These are phyloP conservation scores for Eupithecia insigniata DNA, from an alignment of 2,888 invertebrate genomes.

Conservation along the genomic window DNA sequence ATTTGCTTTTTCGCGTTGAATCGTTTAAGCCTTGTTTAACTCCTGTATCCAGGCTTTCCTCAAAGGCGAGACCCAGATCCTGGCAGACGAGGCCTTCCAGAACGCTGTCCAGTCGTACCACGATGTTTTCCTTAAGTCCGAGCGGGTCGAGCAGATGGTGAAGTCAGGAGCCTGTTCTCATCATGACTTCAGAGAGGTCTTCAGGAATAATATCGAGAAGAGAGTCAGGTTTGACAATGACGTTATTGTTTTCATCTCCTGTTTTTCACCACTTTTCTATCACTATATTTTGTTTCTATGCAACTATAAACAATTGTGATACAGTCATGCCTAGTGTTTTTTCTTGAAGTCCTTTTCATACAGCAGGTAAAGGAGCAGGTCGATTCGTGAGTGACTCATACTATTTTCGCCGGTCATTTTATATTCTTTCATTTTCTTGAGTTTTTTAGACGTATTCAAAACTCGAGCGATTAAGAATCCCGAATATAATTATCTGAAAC, in stretches of 20 bases:
- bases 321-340: background rate
- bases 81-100: constrained; percentile 99
- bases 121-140: constrained; percentile 98
- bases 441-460: too few relatives aligned
- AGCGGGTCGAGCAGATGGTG: constrained; percentile 98
- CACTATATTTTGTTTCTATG: background rate
- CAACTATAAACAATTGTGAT: too few relatives aligned
- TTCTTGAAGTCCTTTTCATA: background rate
- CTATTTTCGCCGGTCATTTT: too few relatives aligned
- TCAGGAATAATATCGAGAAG: constrained; percentile 98
- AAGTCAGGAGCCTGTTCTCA: constrained; percentile 99
- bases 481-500: too few relatives aligned
- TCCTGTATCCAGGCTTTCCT: constrained; percentile 89
- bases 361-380: background rate
- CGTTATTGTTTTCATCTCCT: constrained; percentile 16
- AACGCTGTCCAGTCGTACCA: constrained; percentile 98
- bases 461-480: too few relatives aligned
- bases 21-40: background rate
- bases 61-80: constrained; percentile 99
- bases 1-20: too few relatives aligned
- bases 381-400: background rate
- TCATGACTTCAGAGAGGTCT: constrained; percentile 98
- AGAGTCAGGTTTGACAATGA: constrained; percentile 89
- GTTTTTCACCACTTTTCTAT: too few relatives aligned
- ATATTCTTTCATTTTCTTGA: too few relatives aligned